Evolutionary conservation across 1,140 invertebrate genomes (phyloP), one percentile per base, ranked within the genome.

Genomic region (Camponotus pennsylvanicus): DNA sequence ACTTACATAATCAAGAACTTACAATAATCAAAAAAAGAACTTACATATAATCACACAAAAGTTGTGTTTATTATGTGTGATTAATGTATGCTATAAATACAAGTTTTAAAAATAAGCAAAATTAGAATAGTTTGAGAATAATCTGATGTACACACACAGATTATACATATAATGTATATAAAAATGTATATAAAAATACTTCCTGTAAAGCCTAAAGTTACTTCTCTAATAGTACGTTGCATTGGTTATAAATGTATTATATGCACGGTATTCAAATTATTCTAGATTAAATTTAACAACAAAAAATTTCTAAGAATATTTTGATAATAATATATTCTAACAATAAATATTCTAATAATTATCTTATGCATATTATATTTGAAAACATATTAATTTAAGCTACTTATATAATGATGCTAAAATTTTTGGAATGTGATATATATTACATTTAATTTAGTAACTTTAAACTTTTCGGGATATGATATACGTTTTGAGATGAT

Each of bases 401-500:
- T 42, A 49, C 9, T 66, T 9, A 27, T n/a, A 45, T 27, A 27
- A 66, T 45, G 27, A 6, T 34, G n/a, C 42, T 34, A n/a, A 66
- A 49, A 15, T 52, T 52, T 52, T 52, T 15, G 0, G 15, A 4
- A 52, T 63, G 21, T 5, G 8, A 63, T 27, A 63, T 13, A 18
- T 2, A 1, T 32, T 21, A n/a, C n/a, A n/a, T n/a, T 21, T 21
- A 21, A 21, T 21, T 63, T 32, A 15, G 11, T 64, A 6, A 6
- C 45, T 6, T 21, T 42, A 55, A 71, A 34, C 70, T 52, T 42
- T 55, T 6, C 15, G 18, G 15, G 13, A 1, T 73, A 21, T 21
- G 13, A 73, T 37, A 79, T 79, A 52, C 40, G 34, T 57, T 82
- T 83, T n/a, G 1, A 61, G 40, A 37, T 8, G 52, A 55, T 61